Conservation (phyloP, 2,113 vertebrate species). For the Oryzias woworae region DNA sequence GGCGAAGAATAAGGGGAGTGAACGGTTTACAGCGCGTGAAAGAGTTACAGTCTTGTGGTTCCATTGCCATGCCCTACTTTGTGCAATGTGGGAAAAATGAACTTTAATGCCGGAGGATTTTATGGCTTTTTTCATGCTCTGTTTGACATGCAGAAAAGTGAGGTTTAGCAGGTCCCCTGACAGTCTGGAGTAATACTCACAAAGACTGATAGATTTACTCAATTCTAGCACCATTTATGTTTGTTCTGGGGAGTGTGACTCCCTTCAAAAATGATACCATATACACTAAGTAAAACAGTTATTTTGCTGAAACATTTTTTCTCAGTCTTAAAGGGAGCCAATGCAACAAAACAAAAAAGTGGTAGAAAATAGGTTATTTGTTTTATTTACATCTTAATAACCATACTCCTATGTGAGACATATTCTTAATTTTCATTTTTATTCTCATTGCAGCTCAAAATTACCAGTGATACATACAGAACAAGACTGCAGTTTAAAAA, state of each 20-base stretch:
- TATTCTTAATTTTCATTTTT: no score
- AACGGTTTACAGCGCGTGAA: conserved; percentile 54
- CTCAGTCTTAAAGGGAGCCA: background rate
- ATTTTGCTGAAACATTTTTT: background rate
- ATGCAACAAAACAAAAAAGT: no score
- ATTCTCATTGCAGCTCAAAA: no score
- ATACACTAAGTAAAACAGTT: background rate
- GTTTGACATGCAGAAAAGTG: conserved; percentile 52
- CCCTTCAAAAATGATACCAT: background rate
- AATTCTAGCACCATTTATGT: conserved; percentile 14
- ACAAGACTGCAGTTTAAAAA: no score
- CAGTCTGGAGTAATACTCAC: conserved; percentile 32
- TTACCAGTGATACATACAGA: no score
- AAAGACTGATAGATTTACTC: conserved; percentile 43
- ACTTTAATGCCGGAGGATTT: conserved; percentile 45
- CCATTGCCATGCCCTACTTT: conserved; percentile 29
- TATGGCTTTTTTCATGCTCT: conserved; percentile 52
- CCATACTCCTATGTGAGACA: no score
- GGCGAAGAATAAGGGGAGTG: conserved; percentile 35
- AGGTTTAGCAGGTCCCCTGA: conserved; percentile 46
- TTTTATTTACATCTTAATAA: no score
- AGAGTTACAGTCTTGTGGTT: conserved; percentile 56
- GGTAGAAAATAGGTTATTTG: no score
- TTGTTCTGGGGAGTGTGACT: conserved; percentile 5
- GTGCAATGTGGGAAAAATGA: conserved; percentile 46